phyloP scores from a whole-genome alignment of 2,797 vertebrate species.

The Lepus oiostolus region DNA sequence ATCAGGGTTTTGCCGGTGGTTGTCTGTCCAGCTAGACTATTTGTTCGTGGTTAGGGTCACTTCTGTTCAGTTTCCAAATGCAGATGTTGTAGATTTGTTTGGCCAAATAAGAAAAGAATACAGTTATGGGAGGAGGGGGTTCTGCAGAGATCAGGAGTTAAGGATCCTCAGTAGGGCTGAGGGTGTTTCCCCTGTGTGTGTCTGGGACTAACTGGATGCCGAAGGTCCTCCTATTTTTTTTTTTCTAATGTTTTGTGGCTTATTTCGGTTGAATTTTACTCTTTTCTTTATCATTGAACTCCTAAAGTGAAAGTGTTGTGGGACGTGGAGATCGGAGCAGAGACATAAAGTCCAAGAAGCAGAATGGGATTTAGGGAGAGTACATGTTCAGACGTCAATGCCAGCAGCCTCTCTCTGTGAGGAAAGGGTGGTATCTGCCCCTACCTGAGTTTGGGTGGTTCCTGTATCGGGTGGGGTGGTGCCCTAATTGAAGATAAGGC shows the following conservation, averaged over 20 bases:
- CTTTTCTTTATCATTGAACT: slow-evolving; percentile 52
- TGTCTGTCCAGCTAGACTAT: no score
- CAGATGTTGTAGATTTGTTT: background rate
- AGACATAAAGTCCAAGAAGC: no score
- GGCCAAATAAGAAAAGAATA: slow-evolving; percentile 14
- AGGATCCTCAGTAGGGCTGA: background rate
- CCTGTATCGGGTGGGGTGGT: no score
- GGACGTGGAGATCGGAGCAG: no score
- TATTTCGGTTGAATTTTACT: slow-evolving; percentile 39
- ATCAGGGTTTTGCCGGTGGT: slow-evolving; percentile 2
- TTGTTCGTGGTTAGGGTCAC: background rate
- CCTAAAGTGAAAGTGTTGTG: background rate
- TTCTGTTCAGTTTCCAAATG: background rate
- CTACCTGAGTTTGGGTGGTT: no score
- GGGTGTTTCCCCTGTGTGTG: background rate
- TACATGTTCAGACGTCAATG: no score
- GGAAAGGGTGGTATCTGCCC: no score
- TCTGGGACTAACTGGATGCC: background rate
- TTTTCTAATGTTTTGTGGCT: background rate
- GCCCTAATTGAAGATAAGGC: no score
- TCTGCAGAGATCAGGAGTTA: background rate
- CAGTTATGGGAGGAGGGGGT: background rate
- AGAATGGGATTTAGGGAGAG: no score
- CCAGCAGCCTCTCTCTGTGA: no score
- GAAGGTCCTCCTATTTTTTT: background rate